Evolutionary conservation across 2,888 invertebrate genomes (phyloP), one percentile per base, ranked within the genome.

Genomic region (Ptychoptera contaminata): DNA sequence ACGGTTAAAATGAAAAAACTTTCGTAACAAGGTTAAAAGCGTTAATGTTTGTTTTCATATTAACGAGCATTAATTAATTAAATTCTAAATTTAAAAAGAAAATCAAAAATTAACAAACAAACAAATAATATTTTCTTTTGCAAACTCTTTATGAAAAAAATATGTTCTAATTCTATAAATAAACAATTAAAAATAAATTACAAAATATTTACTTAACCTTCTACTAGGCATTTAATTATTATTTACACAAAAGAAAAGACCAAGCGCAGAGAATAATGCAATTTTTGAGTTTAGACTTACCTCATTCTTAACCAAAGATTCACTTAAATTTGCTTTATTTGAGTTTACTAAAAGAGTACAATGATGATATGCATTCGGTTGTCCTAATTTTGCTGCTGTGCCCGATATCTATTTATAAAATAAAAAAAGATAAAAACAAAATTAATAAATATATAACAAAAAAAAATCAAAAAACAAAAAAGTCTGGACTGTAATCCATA

Each of bases 331-430:
- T 51, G 73, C 63, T 67, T 86, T 84, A 61, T 91, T 81, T 50
- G 84, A 84, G 58, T 86, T 78, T 49, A 94, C 84, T 61, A 96
- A 72, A 52, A 98, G 73, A 4, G 97, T 97, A 67, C 93, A 93
- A 65, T 97, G 97, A 63, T 98, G 97, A 69, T 97, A 98, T n/a
- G 90, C 85, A 58, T 82, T 82, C 9, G 81, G 74, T 51, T 80
- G 74, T 47, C 90, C 90, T 47, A 96, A 69, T 68, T 92, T 92
- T 1, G 94, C 84, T 41, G 97, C 94, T 42, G 93, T 93, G 53
- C 94, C 97, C 55, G 96, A 96, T 54, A 97, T 76, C 91, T 94
- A 58, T 54, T 23, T 23, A 23, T 23, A 23, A 40, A 16, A 47
- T 29, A 44, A 35, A 42, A 30, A 30, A 45, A 37, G 40, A 30